phyloP scores from a whole-genome alignment of 2,797 vertebrate genomes.

The Myotis findleyi region DNA sequence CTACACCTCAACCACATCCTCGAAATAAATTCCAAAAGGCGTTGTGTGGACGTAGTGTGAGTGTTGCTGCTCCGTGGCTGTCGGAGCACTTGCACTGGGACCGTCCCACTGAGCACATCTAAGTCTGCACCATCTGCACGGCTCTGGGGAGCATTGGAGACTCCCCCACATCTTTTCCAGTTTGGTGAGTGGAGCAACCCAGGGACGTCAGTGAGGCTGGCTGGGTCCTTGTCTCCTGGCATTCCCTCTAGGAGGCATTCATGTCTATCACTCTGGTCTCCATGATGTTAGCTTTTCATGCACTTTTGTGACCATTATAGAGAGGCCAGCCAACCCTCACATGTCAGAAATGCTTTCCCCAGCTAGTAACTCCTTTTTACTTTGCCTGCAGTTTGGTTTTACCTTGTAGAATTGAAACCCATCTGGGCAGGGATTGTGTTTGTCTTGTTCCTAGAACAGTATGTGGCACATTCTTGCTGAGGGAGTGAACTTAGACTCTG shows the following conservation, averaged over 20 bases:
- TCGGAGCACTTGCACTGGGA: accelerated
- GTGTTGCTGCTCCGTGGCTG: accelerated
- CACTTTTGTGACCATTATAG: background rate
- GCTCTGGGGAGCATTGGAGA: background rate
- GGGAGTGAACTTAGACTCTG: background rate
- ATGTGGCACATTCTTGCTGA: background rate
- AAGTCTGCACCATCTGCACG: background rate
- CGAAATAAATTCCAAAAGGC: background rate
- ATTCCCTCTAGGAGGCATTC: too few species aligned
- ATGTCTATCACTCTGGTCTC: background rate
- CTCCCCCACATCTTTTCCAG: accelerated
- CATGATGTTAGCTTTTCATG: background rate
- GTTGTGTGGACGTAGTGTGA: accelerated
- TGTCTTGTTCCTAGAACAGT: background rate
- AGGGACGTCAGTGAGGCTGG: accelerated
- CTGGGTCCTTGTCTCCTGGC: background rate
- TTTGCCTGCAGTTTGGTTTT: background rate
- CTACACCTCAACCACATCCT: background rate
- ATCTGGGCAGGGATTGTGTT: too few species aligned
- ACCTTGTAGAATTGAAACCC: background rate
- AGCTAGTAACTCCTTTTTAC: background rate
- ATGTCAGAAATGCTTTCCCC: background rate
- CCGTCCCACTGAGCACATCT: accelerated
- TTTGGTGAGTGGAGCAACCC: background rate
- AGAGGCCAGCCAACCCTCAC: background rate